Conservation (phyloP, 2,888 invertebrate species). For the Aspidiotus rigidus region DNA sequence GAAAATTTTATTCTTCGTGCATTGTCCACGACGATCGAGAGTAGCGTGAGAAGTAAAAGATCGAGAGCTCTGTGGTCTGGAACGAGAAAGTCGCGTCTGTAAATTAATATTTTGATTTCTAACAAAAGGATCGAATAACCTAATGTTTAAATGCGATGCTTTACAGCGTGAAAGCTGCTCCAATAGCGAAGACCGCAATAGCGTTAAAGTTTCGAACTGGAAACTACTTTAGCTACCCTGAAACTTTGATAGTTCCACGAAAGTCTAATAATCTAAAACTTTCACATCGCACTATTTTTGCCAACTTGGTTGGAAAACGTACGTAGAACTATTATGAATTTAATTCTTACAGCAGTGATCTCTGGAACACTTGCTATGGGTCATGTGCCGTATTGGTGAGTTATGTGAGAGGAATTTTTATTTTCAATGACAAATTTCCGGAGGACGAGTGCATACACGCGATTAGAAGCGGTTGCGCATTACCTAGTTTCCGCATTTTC, state of each 20-base stretch:
- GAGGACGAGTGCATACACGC: too few relatives aligned
- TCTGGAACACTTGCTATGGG: too few relatives aligned
- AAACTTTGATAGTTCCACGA: slow-evolving; percentile 30
- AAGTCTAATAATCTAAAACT: slow-evolving; percentile 30
- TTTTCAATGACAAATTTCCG: too few relatives aligned
- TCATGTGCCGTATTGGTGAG: too few relatives aligned
- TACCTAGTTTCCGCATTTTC: too few relatives aligned
- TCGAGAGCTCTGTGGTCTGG: too few relatives aligned
- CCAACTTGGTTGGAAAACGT: not conserved
- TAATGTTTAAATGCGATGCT: slow-evolving; percentile 26
- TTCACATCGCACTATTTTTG: slow-evolving; percentile 21
- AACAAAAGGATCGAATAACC: slow-evolving; percentile 32
- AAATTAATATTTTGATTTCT: slow-evolving; percentile 31
- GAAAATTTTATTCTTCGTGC: slow-evolving; percentile 1
- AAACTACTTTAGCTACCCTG: slow-evolving; percentile 29
- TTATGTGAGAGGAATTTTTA: too few relatives aligned
- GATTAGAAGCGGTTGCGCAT: too few relatives aligned
- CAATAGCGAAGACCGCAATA: slow-evolving; percentile 31
- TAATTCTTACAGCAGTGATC: too few relatives aligned
- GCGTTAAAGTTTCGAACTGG: slow-evolving; percentile 31
- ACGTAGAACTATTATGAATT: too few relatives aligned
- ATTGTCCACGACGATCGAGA: too few relatives aligned
- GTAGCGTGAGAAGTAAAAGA: too few relatives aligned
- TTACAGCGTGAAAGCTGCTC: slow-evolving; percentile 30
- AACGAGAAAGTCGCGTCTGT: slow-evolving; percentile 5